Evolutionary conservation across 2,888 invertebrate species (phyloP), one percentile per base, ranked within the genome.

Genomic region (Platypus cylindrus): DNA sequence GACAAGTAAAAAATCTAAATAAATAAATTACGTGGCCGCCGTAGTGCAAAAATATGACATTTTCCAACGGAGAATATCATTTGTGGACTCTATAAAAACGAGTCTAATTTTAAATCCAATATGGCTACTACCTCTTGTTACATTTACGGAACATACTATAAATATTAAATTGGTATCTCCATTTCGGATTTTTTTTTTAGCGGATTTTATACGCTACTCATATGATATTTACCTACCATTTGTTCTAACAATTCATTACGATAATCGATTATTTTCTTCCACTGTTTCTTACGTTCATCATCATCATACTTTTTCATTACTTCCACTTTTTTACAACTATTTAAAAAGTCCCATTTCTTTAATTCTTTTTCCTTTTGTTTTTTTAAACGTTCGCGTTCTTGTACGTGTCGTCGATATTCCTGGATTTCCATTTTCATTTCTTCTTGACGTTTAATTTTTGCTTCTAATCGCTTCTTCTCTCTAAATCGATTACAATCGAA

Each of bases 301-400:
- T 64, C 56, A 23, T 67, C 54, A 50, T 60, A 68, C 0, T 64
- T 62, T 18, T 65, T 58, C 36, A 62, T 59, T 1, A 67, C 45
- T 48, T 73, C 72, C 2, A 52, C 49, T 32, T 65, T 66, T 52
- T 73, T 72, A 47, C 67, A 70, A 41, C 72, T 66, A 46, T 72
- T 72, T 54, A 71, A 56, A 47, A 71, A 58, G 38, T 68, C 67
- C 70, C 71, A 73, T 49, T 67, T 66, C 22, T 59, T 53, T 45
- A 56, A 47, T 43, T 68, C 68, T 40, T 60, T 51, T 46, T 67
- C 60, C 8, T 63, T 60, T 9, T 43, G 48, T 46, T 62, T 55
- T 50, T 50, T 58, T 44, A 58, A 43, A 33, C 52, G 45, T 13
- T 60, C 54, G 15, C 48, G 44, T 15, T 58, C 57, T 8, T 54